phyloP scores from a whole-genome alignment of 2,113 vertebrate species.

The Myrmecobius fasciatus region DNA sequence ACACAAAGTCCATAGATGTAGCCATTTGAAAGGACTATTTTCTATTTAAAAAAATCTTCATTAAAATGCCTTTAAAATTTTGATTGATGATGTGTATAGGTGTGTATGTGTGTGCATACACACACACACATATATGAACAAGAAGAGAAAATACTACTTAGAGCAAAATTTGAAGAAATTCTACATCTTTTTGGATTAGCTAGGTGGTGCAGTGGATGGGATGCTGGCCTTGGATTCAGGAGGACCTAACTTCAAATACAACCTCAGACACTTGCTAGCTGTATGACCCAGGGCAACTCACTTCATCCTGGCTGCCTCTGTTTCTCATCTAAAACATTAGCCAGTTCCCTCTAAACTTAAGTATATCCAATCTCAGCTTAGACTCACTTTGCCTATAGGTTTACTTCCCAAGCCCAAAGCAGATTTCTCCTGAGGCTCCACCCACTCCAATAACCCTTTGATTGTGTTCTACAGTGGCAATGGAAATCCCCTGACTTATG shows the following conservation, averaged over 20 bases:
- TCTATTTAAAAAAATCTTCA: not conserved
- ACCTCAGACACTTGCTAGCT: not conserved
- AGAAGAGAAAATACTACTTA: not conserved
- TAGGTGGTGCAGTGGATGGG: not conserved
- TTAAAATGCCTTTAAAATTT: not conserved
- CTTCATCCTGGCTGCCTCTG: not conserved
- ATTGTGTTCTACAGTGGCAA: not conserved
- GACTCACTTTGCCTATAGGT: not conserved
- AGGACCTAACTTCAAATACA: not conserved
- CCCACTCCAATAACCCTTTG: not conserved
- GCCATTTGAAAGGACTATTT: not conserved
- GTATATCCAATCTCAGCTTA: not conserved
- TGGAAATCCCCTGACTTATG: not conserved
- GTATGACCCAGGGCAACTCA: not conserved
- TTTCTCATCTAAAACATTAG: not conserved
- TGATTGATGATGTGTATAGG: not conserved
- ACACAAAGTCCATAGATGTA: not conserved
- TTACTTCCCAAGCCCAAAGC: slow-evolving; percentile 18
- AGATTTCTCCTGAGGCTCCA: not conserved
- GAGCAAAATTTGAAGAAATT: not conserved
- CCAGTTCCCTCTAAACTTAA: not conserved
- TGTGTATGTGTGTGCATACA: not conserved
- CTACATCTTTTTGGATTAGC: not conserved
- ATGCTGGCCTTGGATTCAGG: not conserved
- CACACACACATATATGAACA: too few species aligned